Evolutionary conservation across 1,140 invertebrate genomes (phyloP).

Genomic region (Drosophila tristis): DNA sequence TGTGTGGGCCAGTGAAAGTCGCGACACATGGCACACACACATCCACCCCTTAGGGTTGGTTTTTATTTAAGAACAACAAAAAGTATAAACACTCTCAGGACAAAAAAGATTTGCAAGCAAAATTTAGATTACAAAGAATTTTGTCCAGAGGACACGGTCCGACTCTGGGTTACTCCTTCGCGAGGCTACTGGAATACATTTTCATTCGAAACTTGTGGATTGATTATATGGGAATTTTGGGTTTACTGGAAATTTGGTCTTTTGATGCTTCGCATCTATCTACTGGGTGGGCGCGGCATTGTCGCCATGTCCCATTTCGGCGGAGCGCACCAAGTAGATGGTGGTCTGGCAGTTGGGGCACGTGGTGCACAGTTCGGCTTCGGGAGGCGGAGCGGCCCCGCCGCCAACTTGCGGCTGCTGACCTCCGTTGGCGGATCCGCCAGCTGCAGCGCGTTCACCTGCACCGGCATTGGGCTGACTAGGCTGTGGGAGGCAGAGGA

Average conservation of each 20-base stretch:
- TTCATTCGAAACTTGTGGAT: conserved; percentile 1
- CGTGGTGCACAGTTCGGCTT: conserved; percentile 79
- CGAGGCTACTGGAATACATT: too few relatives aligned
- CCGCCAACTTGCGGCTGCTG: conserved; percentile 4
- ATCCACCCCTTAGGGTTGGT: background rate
- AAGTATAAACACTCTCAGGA: too few relatives aligned
- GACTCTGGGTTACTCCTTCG: too few relatives aligned
- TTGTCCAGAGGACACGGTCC: background rate
- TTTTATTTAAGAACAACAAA: background rate
- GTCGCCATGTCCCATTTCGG: conserved; percentile 67
- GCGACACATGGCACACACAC: background rate
- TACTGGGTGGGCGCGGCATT: conserved; percentile 41
- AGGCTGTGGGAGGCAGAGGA: conserved; percentile 32
- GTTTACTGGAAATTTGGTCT: conserved; percentile 26
- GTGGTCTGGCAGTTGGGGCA: conserved; percentile 81
- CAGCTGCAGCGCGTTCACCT: background rate
- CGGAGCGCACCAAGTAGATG: conserved; percentile 71
- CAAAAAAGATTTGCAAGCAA: background rate
- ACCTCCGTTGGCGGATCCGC: background rate
- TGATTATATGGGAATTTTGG: conserved; percentile 1
- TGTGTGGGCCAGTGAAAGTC: conserved; percentile 19
- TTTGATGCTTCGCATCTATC: conserved; percentile 16
- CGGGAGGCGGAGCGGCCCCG: conserved; percentile 19
- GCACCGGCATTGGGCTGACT: conserved; percentile 17
- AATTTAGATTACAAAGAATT: conserved; percentile 8